These are phyloP conservation scores for Stichopus horrens DNA, from an alignment of 53 echinoderm and acorn worm species.

Conservation along the genomic window DNA sequence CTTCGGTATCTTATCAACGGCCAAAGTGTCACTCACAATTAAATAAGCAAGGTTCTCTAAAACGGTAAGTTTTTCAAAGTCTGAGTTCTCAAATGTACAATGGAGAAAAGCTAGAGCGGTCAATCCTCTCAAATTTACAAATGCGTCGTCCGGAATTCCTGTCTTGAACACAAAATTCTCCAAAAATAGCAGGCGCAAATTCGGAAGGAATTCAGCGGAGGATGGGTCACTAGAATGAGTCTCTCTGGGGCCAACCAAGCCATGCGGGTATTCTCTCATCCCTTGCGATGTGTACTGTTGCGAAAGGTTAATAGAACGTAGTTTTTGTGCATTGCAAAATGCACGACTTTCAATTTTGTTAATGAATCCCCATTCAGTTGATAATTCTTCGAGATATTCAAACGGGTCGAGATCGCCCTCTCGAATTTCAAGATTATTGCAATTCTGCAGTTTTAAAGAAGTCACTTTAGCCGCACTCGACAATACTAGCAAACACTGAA, in stretches of 20 bases:
- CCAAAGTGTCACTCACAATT: not conserved
- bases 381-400: not conserved
- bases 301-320: not conserved
- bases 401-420: constrained; percentile 3
- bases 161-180: constrained; percentile 16
- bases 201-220: not conserved
- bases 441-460: not conserved
- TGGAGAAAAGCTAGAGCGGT: not conserved
- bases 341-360: not conserved
- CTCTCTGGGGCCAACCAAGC: not conserved
- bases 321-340: not conserved
- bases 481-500: not conserved
- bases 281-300: not conserved
- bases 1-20: not conserved
- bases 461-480: not conserved
- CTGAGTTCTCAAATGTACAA: not conserved
- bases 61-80: not conserved
- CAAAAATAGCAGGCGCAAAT: not conserved
- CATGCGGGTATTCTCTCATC: constrained; percentile 1
- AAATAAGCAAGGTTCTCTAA: not conserved
- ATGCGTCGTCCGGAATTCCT: constrained; percentile 23
- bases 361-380: not conserved
- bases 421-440: not conserved
- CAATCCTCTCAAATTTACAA: not conserved
- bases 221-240: too few species aligned